Evolutionary conservation across 2,113 vertebrate genomes (phyloP).

Genomic region (Rhegmatorhina hoffmannsi): DNA sequence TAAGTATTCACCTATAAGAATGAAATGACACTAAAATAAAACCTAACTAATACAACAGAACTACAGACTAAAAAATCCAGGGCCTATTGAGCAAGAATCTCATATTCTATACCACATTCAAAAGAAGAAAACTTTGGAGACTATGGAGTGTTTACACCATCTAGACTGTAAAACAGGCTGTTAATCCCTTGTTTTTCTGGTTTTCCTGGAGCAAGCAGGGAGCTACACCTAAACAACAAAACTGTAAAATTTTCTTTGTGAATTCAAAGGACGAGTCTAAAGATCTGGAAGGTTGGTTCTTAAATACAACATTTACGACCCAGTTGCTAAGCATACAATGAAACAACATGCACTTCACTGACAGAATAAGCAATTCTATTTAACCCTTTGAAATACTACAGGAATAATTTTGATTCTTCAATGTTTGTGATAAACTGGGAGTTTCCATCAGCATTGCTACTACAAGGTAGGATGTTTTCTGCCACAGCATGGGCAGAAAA

Average conservation of each 20-base stretch:
- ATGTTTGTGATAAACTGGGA: neutral
- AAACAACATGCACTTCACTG: neutral
- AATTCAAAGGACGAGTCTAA: neutral
- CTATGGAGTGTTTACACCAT: neutral
- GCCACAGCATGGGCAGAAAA: neutral
- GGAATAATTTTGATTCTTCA: neutral
- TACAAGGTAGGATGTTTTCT: neutral
- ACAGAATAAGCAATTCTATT: neutral
- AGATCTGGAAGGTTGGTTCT: neutral
- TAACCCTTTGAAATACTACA: neutral
- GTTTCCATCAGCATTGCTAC: neutral
- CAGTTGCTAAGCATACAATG: neutral
- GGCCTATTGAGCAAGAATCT: neutral
- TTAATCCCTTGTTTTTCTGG: neutral
- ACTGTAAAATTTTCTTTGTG: neutral
- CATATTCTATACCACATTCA: neutral
- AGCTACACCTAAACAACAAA: neutral
- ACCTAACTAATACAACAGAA: neutral
- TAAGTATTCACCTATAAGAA: conserved; percentile 24
- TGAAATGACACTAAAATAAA: neutral
- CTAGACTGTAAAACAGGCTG: neutral
- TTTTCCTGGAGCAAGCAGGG: neutral
- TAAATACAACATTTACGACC: neutral
- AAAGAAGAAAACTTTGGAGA: neutral
- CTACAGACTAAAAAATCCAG: neutral